Evolutionary conservation across 64 coral and sea anemone genomes (phyloP).

Genomic region (Pocillopora damicornis): DNA sequence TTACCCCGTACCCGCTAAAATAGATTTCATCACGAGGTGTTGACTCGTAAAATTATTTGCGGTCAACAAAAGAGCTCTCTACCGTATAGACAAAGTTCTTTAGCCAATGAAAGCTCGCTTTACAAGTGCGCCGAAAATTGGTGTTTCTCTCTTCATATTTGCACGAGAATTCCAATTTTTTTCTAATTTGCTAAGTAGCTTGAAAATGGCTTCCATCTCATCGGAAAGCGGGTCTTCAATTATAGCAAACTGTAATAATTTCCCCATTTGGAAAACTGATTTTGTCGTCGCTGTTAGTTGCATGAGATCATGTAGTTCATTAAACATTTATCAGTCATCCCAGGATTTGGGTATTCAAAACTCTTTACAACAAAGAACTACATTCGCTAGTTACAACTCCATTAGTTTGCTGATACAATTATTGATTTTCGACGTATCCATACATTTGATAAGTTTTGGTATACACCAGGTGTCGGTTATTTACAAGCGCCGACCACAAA

Average conservation of each 20-base stretch:
- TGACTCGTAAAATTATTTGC: conserved; percentile 37
- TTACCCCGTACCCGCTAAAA: conserved; percentile 28
- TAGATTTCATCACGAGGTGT: conserved; percentile 26
- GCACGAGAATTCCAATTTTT: neutral
- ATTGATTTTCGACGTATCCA: neutral
- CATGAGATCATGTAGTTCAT: neutral
- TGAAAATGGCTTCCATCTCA: neutral
- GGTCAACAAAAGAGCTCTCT: conserved; percentile 4
- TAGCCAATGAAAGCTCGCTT: neutral
- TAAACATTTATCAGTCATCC: neutral
- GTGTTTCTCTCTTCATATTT: neutral
- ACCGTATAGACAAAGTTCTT: neutral
- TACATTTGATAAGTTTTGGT: neutral
- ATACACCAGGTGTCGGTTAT: neutral
- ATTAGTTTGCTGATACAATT: neutral
- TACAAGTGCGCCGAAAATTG: neutral
- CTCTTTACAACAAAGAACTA: neutral
- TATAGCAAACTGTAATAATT: neutral
- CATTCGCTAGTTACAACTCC: neutral
- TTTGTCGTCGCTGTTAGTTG: neutral
- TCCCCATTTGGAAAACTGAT: neutral
- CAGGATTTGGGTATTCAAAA: neutral
- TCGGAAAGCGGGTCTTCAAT: neutral
- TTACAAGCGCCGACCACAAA: conserved; percentile 6
- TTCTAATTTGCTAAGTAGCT: neutral